Evolutionary conservation across 1,140 invertebrate genomes (phyloP).

Genomic region (Galleria mellonella): DNA sequence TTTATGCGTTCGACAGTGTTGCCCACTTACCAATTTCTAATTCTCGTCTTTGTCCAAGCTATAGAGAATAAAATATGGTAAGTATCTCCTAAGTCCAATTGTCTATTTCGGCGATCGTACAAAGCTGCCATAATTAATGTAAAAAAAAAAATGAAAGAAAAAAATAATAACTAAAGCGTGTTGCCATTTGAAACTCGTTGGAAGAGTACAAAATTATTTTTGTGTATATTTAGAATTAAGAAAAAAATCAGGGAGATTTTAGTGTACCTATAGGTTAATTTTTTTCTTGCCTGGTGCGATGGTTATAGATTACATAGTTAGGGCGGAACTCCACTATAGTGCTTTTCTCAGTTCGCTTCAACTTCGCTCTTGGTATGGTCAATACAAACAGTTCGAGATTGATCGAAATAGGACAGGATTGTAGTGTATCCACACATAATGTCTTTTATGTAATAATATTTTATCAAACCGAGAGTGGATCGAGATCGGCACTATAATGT

Average conservation of each 20-base stretch:
- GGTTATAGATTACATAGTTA: slow-evolving; percentile 37
- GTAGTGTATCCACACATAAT: too few relatives aligned
- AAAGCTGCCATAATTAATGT: slow-evolving; percentile 61
- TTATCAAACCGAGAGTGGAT: too few relatives aligned
- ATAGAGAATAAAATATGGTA: neutral
- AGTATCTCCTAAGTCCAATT: slow-evolving; percentile 12
- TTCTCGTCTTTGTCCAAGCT: neutral
- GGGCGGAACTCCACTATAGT: too few relatives aligned
- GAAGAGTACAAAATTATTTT: slow-evolving; percentile 73
- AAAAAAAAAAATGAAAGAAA: too few relatives aligned
- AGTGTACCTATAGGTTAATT: slow-evolving; percentile 52
- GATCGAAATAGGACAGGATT: too few relatives aligned
- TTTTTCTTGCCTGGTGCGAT: slow-evolving; percentile 63
- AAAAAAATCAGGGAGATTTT: slow-evolving; percentile 69
- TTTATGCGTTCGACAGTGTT: slow-evolving; percentile 10
- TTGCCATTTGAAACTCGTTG: slow-evolving; percentile 68
- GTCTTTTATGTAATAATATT: too few relatives aligned
- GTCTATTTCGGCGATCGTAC: slow-evolving; percentile 45
- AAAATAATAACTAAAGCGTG: slow-evolving; percentile 14
- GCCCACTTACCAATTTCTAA: slow-evolving; percentile 4
- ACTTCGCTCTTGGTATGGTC: too few relatives aligned
- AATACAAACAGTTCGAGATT: too few relatives aligned
- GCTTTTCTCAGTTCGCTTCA: too few relatives aligned
- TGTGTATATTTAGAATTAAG: slow-evolving; percentile 71
- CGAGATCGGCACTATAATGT: too few relatives aligned